Percentiles rank a stretch among this genome's conserved stretches.
Conservation (phyloP, 2,888 invertebrate species). For the Bibio marci region DNA sequence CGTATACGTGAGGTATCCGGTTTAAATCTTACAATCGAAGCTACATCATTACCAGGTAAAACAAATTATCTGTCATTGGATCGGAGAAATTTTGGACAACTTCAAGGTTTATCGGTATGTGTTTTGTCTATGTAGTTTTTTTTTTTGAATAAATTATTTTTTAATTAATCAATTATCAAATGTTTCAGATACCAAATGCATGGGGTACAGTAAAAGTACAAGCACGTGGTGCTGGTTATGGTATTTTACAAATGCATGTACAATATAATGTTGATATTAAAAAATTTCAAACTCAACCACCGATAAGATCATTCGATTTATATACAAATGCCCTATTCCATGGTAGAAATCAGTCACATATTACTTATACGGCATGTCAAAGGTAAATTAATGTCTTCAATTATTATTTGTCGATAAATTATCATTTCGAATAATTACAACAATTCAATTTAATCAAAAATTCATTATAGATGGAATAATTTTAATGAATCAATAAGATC, state of each 20-base stretch:
- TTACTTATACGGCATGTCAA: constrained; percentile 72
- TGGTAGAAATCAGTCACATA: constrained; percentile 88
- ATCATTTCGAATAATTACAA: too few relatives aligned
- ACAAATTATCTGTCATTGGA: constrained; percentile 49
- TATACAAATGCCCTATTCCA: constrained; percentile 55
- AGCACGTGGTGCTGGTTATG: constrained; percentile 86
- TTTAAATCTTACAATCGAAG: constrained; percentile 63
- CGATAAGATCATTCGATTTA: constrained; percentile 63
- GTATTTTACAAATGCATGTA: constrained; percentile 82
- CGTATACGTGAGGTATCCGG: constrained; percentile 71
- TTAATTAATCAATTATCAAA: neutral
- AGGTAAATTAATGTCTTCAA: constrained; percentile 35
- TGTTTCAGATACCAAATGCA: constrained; percentile 64
- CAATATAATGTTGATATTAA: constrained; percentile 79
- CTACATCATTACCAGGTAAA: constrained; percentile 57
- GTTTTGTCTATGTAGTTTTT: neutral
- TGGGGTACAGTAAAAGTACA: constrained; percentile 91
- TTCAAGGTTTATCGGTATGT: constrained; percentile 59
- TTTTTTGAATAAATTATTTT: constrained; percentile 1
- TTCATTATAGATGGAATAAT: constrained; percentile 53
- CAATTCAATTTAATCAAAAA: constrained; percentile 4
- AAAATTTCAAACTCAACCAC: constrained; percentile 71
- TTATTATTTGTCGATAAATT: too few relatives aligned
- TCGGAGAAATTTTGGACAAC: constrained; percentile 57
- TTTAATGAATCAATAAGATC: constrained; percentile 61